Conservation (phyloP, 1,140 invertebrate species). For the Hycleus phaleratus region DNA sequence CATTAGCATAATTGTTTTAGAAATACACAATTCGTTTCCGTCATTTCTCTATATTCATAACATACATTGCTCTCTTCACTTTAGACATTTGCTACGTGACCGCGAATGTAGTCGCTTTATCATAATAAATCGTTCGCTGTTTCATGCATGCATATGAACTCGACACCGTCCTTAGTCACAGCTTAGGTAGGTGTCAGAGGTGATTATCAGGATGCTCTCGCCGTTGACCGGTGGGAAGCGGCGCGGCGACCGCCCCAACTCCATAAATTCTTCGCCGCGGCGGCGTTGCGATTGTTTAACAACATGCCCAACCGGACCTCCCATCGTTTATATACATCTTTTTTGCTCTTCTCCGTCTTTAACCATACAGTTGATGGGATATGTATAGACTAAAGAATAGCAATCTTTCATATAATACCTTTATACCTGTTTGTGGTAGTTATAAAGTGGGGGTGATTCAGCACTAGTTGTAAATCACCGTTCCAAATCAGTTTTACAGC, state of each 20-base stretch:
- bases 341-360: too few relatives aligned
- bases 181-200: constrained; percentile 17
- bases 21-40: constrained; percentile 14
- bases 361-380: background rate
- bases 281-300: constrained; percentile 23
- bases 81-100: constrained; percentile 22
- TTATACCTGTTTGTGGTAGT: background rate
- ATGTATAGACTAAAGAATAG: background rate
- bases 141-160: constrained; percentile 20
- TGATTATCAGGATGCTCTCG: constrained; percentile 17
- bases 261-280: constrained; percentile 16
- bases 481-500: constrained; percentile 20
- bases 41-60: constrained; percentile 19
- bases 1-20: constrained; percentile 1
- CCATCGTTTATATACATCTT: constrained; percentile 15
- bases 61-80: constrained; percentile 16
- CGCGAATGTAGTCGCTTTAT: constrained; percentile 25
- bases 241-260: too few relatives aligned
- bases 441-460: constrained; percentile 21
- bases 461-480: constrained; percentile 31
- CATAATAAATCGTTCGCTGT: constrained; percentile 24
- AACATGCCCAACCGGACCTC: constrained; percentile 28
- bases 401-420: constrained; percentile 2
- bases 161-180: constrained; percentile 17
- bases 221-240: constrained; percentile 2